Evolutionary conservation across 2,797 vertebrate species (phyloP).

Genomic region (Lerista edwardsae): DNA sequence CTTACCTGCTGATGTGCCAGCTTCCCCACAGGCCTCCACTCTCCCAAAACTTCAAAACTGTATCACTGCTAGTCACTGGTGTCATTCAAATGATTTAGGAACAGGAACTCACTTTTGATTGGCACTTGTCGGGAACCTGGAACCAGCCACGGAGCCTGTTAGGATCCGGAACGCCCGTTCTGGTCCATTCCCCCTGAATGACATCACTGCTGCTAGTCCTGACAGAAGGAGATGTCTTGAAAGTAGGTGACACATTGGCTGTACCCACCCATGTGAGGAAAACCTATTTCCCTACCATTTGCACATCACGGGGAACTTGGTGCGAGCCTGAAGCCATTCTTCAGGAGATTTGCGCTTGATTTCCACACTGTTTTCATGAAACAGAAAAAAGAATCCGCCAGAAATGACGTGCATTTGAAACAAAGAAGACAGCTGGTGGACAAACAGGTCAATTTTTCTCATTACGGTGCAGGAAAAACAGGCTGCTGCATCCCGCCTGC

Average conservation of each 20-base stretch:
- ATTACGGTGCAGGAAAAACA: constrained; percentile 65
- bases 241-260: neutral
- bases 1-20: no score
- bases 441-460: constrained; percentile 76
- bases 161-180: no score
- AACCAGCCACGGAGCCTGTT: no score
- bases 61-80: neutral
- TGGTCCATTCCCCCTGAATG: no score
- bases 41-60: neutral
- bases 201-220: no score
- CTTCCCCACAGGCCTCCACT: neutral
- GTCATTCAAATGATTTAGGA: no score
- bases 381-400: constrained; percentile 53
- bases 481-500: constrained; percentile 37
- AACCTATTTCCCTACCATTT: neutral
- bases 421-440: constrained; percentile 66
- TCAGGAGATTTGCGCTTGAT: constrained; percentile 19
- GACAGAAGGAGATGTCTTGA: neutral
- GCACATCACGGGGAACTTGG: neutral
- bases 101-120: no score
- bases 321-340: constrained; percentile 11
- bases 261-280: neutral
- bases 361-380: constrained; percentile 25
- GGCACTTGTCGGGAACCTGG: no score
- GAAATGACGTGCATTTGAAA: constrained; percentile 57